phyloP scores from a whole-genome alignment of 2,888 invertebrate genomes.

The Temnothorax ravouxi region DNA sequence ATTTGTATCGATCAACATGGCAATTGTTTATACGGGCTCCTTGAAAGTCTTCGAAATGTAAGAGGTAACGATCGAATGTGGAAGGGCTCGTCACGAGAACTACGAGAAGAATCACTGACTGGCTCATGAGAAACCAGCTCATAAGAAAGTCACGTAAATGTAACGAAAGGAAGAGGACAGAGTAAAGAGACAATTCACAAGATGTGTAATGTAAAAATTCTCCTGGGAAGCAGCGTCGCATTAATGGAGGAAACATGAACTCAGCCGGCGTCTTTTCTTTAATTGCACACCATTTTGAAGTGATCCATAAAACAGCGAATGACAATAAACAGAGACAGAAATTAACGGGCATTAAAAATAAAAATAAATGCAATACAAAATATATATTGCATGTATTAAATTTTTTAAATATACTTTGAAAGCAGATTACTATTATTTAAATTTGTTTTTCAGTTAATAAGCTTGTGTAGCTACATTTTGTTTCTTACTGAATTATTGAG shows the following conservation, averaged over 20 bases:
- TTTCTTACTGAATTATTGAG: not conserved
- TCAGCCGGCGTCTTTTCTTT: not conserved
- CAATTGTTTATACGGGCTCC: not conserved
- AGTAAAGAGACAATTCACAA: slow-evolving; percentile 1
- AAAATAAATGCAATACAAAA: not conserved
- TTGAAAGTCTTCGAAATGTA: slow-evolving; percentile 5
- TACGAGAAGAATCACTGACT: slow-evolving; percentile 3
- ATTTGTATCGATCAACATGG: slow-evolving; percentile 5
- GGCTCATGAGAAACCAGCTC: not conserved
- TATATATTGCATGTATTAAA: not conserved
- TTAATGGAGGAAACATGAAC: slow-evolving; percentile 7
- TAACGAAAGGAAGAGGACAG: not conserved
- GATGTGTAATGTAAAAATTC: not conserved
- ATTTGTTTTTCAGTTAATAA: not conserved
- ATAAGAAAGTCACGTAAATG: not conserved
- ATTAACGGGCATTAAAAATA: not conserved
- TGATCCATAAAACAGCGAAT: not conserved
- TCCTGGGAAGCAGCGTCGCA: not conserved
- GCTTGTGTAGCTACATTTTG: not conserved
- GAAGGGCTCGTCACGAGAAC: slow-evolving; percentile 1
- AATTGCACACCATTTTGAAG: not conserved
- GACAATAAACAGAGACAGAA: not conserved
- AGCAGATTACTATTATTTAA: not conserved
- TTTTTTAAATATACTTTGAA: not conserved
- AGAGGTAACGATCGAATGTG: not conserved